Percentiles rank a stretch among this genome's conserved stretches.
phyloP scores from a whole-genome alignment of 2,888 invertebrate species.

The Caenorhabditis wallacei region DNA sequence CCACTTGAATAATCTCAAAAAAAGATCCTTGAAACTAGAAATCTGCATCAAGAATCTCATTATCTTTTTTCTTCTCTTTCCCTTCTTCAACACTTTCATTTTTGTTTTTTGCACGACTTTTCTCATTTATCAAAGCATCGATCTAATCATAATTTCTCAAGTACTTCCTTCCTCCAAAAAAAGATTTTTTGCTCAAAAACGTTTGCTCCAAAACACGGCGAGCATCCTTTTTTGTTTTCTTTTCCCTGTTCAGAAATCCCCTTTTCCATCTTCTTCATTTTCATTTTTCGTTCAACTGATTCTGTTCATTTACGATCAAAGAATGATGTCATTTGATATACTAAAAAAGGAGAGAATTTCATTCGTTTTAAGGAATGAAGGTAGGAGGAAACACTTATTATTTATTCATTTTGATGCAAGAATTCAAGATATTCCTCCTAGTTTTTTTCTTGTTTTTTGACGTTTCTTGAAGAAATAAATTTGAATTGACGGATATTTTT shows the following conservation, averaged over 20 bases:
- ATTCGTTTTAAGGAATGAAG: slow-evolving; percentile 25
- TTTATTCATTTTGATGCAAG: slow-evolving; percentile 53
- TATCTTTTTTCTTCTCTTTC: slow-evolving; percentile 14
- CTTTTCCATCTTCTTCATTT: slow-evolving; percentile 37
- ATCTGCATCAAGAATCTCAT: slow-evolving; percentile 47
- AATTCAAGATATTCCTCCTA: slow-evolving; percentile 17
- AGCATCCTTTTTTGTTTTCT: slow-evolving; percentile 12
- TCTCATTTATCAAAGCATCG: slow-evolving; percentile 22
- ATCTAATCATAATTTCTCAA: slow-evolving; percentile 53
- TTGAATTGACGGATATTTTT: background rate
- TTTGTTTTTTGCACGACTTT: slow-evolving; percentile 42
- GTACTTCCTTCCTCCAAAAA: slow-evolving; percentile 48
- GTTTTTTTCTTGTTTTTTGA: slow-evolving; percentile 17
- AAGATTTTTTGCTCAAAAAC: slow-evolving; percentile 4
- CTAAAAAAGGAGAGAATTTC: slow-evolving; percentile 14
- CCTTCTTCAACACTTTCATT: slow-evolving; percentile 14
- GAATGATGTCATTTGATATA: slow-evolving; percentile 45
- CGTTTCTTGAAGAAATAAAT: slow-evolving; percentile 24
- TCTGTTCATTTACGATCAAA: slow-evolving; percentile 30
- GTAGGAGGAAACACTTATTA: slow-evolving; percentile 51
- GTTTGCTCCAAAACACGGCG: slow-evolving; percentile 40
- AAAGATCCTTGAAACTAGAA: slow-evolving; percentile 5
- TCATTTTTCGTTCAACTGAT: slow-evolving; percentile 35
- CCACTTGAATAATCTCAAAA: slow-evolving; percentile 26
- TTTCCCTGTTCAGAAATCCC: slow-evolving; percentile 32